Evolutionary conservation across 1,140 invertebrate species (phyloP), one percentile per base, ranked within the genome.

Genomic region (Drosophila rhopaloa): DNA sequence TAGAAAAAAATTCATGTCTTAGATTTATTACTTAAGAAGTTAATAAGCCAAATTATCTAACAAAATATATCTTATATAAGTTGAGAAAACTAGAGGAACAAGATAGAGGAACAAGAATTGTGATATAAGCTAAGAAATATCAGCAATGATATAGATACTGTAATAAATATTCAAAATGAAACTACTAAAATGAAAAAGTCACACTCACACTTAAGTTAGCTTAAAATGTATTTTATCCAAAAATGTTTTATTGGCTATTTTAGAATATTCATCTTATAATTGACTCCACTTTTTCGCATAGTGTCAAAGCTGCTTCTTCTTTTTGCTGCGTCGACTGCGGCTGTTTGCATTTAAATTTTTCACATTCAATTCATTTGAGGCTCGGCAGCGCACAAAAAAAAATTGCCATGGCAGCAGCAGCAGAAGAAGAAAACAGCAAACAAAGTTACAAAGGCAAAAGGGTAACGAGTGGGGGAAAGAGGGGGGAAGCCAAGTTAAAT

Each of bases 341-440:
- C 83, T 88, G 83, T 88, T 88, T 88, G 80, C 83, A 88, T 88
- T 88, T 88, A 88, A 88, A 88, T 88, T 88, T 88, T 88, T 88
- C 83, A 88, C 83, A 83, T 88, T 89, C 84, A 88, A 88, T 88
- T 88, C 83, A 89, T 88, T 88, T 88, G 83, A 88, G 83, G 83
- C 83, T 85, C 79, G 84, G 67, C 72, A 72, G 54, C 40, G 65
- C 78, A 79, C 56, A 56, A 46, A 76, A 5, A 76, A 54, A 76
- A 60, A 54, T 53, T 65, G 65, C 63, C 41, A 44, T 27, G 11
- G 59, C 37, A 43, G 65, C 63, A 48, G 59, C 37, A 14, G 59
- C 27, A 43, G 55, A 41, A 67, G 73, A 76, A 76, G 50, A 62
- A 65, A 58, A 66, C 54, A 19, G 83, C 79, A 83, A 83, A 86